A percentile compares a stretch with the other conserved stretches of the same genome.
Conservation (phyloP, 1,140 invertebrate genomes). For the Leptopilina boulardi region DNA sequence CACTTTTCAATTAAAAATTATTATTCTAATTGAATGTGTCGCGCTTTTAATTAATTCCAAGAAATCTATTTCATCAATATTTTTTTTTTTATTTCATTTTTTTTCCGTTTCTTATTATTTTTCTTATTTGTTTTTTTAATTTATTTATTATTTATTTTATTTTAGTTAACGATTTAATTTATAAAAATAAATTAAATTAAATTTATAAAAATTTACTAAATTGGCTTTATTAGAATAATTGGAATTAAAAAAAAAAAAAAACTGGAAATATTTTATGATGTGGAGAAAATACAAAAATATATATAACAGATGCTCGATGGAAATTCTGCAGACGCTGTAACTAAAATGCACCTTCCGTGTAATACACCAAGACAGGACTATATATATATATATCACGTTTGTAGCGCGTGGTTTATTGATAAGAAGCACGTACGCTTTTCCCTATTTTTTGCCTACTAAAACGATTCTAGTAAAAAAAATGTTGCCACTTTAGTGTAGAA, state of each 20-base stretch:
- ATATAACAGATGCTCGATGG: not conserved
- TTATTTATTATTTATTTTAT: too few relatives aligned
- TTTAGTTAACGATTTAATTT: too few relatives aligned
- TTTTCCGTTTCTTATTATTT: too few relatives aligned
- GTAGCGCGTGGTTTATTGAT: conserved; percentile 18
- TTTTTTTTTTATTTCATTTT: too few relatives aligned
- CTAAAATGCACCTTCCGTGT: conserved; percentile 25
- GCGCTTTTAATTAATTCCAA: too few relatives aligned
- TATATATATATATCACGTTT: conserved; percentile 6
- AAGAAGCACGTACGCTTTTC: conserved; percentile 5
- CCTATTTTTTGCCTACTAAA: not conserved
- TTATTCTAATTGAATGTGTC: too few relatives aligned
- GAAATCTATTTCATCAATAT: too few relatives aligned
- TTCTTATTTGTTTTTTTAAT: too few relatives aligned
- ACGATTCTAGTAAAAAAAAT: not conserved
- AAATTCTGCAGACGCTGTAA: conserved; percentile 15
- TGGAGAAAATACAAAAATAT: not conserved
- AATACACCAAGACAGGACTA: not conserved
- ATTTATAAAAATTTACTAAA: too few relatives aligned
- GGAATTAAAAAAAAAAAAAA: not conserved
- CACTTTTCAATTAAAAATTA: not conserved
- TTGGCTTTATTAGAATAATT: not conserved
- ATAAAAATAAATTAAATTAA: too few relatives aligned
- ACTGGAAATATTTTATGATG: not conserved
- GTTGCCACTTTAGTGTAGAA: not conserved